A percentile compares a stretch with the other conserved stretches of the same genome.
phyloP scores from a whole-genome alignment of 2,113 vertebrate species.

The Forbesichthys papilliferus region DNA sequence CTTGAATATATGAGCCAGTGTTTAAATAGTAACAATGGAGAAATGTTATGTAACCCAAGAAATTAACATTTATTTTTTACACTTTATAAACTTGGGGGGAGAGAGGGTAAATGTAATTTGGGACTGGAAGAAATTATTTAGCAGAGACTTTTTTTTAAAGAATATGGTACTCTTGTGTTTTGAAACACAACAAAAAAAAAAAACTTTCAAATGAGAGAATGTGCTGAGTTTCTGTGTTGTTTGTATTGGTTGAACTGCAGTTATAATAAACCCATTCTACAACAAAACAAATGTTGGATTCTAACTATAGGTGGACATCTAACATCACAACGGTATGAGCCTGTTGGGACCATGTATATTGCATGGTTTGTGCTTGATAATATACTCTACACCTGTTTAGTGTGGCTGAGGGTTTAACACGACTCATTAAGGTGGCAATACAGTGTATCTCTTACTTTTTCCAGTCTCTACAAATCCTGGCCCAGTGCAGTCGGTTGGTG shows the following conservation, averaged over 20 bases:
- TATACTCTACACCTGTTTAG: too few species aligned
- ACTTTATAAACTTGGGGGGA: not conserved
- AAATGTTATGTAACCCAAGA: not conserved
- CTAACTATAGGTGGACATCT: too few species aligned
- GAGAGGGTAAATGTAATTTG: not conserved
- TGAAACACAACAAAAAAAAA: slow-evolving; percentile 22
- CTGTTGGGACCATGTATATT: too few species aligned
- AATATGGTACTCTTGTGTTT: slow-evolving; percentile 8
- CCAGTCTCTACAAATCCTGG: not conserved
- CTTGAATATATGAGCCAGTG: not conserved
- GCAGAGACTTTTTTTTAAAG: not conserved
- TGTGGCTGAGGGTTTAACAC: too few species aligned
- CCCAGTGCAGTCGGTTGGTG: too few species aligned
- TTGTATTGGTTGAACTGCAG: not conserved
- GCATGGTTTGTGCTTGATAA: too few species aligned
- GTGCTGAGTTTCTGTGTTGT: not conserved
- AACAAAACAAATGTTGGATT: not conserved
- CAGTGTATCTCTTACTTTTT: too few species aligned
- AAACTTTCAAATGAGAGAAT: slow-evolving; percentile 16
- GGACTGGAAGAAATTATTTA: not conserved
- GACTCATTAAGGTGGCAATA: too few species aligned
- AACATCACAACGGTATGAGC: too few species aligned
- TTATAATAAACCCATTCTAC: slow-evolving; percentile 55
- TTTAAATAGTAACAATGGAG: not conserved
- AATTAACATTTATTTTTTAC: not conserved